A percentile compares a stretch with the other conserved stretches of the same genome.
phyloP scores from a whole-genome alignment of 2,888 invertebrate species.

The Nycteola revayana region DNA sequence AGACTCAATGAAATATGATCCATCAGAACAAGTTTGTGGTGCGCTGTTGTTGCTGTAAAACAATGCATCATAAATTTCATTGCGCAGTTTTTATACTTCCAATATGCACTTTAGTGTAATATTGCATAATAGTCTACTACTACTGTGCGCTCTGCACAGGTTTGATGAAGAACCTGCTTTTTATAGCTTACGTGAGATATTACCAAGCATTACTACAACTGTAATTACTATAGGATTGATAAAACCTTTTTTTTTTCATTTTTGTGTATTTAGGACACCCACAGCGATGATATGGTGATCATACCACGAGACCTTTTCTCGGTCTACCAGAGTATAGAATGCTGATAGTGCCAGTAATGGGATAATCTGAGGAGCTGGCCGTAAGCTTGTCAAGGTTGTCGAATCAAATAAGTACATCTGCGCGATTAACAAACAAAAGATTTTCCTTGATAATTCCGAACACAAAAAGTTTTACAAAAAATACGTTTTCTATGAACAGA shows the following conservation, averaged over 20 bases:
- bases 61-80: slow-evolving; percentile 49
- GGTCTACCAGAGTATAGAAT: no score
- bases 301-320: no score
- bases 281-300: no score
- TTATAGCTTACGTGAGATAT: no score
- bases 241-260: no score
- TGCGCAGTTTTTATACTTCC: slow-evolving; percentile 27
- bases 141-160: neutral
- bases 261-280: no score
- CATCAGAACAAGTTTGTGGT: slow-evolving; percentile 49
- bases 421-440: slow-evolving; percentile 4
- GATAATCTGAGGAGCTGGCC: no score
- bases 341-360: no score
- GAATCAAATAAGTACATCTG: neutral
- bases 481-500: slow-evolving; percentile 14
- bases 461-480: slow-evolving; percentile 21
- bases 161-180: slow-evolving; percentile 1
- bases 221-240: no score
- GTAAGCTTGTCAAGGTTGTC: slow-evolving; percentile 1
- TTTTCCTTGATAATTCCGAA: slow-evolving; percentile 10
- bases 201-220: no score
- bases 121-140: slow-evolving; percentile 17
- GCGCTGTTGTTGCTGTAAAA: slow-evolving; percentile 42
- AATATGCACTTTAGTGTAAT: slow-evolving; percentile 23
- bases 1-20: slow-evolving; percentile 51